Evolutionary conservation across 2,888 invertebrate genomes (phyloP), one percentile per base, ranked within the genome.

Genomic region (Apodemia zela): DNA sequence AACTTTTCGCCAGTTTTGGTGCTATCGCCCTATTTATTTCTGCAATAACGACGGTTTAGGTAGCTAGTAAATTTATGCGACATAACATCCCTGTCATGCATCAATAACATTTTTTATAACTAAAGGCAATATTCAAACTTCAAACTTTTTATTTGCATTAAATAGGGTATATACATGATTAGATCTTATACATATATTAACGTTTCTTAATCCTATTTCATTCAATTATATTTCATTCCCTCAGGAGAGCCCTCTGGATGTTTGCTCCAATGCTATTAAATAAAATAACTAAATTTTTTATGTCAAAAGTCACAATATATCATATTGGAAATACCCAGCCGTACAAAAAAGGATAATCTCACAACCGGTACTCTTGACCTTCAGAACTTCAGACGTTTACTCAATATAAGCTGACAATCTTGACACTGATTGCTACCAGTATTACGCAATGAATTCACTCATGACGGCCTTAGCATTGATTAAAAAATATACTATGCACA

Each of bases 331-430:
- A 49, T 49, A 49, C 49, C 49, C 49, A 49, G 17, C 11, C 18
- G 2, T 3, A 49, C 49, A 49, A 49, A 49, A 49, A 49, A 49
- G 49, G 49, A 49, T 49, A 45, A 58, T 62, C 45, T 45, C 45
- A 45, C 58, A 45, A 62, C 54, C 33, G 6, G 59, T 38, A 42
- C 42, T 35, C 38, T 21, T 62, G 58, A 58, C 62, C 58, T 62
- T 58, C 62, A 45, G 10, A 62, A 42, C 58, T 21, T 45, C 17
- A 58, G 58, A 62, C 45, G 58, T 58, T 58, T 45, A 58, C 45
- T 62, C 62, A 62, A 58, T 42, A 67, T 66, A 65, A 67, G 64
- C 67, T 63, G 69, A 67, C 65, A 69, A 45, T 67, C 69, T 69
- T 69, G 69, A 69, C 68, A 69, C 64, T 59, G 68, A 67, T 68